Conservation (phyloP, 2,113 vertebrate genomes). For the Hippolais icterina region DNA sequence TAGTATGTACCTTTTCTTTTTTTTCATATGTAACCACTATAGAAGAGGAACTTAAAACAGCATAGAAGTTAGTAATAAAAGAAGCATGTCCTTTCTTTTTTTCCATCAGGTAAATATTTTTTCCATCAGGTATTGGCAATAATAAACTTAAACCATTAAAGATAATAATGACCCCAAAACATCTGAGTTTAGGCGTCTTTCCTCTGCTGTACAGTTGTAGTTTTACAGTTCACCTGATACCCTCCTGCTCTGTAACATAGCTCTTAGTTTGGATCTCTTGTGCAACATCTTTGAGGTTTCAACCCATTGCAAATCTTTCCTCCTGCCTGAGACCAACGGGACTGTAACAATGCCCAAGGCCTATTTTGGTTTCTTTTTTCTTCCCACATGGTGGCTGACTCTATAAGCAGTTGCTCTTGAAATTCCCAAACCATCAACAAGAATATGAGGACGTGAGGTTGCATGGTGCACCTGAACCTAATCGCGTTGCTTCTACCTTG, state of each 20-base stretch:
- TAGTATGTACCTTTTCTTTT: not conserved
- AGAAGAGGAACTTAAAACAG: not conserved
- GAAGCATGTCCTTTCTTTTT: not conserved
- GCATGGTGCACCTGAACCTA: not conserved
- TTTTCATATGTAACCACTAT: not conserved
- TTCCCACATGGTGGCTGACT: not conserved
- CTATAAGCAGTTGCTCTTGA: not conserved
- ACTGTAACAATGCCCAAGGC: not conserved
- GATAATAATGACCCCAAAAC: not conserved
- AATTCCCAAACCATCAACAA: conserved; percentile 7
- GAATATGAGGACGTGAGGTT: conserved; percentile 31
- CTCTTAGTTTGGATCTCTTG: not conserved
- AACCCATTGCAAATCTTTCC: conserved; percentile 5
- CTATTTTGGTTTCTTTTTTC: not conserved
- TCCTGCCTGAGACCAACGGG: not conserved
- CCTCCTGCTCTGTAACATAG: not conserved
- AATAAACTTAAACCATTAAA: not conserved
- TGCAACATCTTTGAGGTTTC: not conserved
- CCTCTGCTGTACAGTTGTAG: not conserved
- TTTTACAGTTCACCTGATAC: conserved; percentile 2
- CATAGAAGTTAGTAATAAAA: conserved; percentile 14
- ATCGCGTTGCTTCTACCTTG: conserved; percentile 12
- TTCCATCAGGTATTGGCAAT: not conserved
- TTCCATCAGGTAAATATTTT: not conserved
- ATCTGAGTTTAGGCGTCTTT: not conserved